Evolutionary conservation across 2,888 invertebrate species (phyloP).

Genomic region (Maniola hyperantus): DNA sequence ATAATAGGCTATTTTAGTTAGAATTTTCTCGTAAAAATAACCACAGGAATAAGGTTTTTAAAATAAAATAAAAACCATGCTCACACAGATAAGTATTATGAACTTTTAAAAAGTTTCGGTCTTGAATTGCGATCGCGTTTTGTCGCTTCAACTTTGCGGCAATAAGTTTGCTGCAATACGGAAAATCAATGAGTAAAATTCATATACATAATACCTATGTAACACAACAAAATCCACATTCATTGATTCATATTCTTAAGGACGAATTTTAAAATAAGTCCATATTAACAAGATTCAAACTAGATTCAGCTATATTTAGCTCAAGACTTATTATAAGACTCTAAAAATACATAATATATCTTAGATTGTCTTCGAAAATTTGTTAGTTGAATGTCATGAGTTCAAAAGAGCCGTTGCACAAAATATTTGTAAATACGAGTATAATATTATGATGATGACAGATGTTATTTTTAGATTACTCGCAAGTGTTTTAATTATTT

Average conservation of each 20-base stretch:
- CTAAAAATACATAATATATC: background rate
- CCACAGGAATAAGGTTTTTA: no score
- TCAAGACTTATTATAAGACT: background rate
- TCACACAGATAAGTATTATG: no score
- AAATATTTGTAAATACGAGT: background rate
- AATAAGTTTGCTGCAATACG: no score
- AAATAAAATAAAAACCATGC: no score
- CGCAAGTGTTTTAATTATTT: background rate
- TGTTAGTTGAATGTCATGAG: background rate
- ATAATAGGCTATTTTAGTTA: no score
- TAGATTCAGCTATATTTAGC: constrained; percentile 8
- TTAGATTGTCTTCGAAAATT: background rate
- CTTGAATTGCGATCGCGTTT: no score
- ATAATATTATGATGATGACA: no score
- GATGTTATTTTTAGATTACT: background rate
- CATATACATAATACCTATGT: no score
- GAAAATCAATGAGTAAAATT: no score
- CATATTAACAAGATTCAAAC: constrained; percentile 1
- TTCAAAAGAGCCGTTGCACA: constrained; percentile 1
- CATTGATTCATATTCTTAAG: background rate
- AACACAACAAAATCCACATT: background rate
- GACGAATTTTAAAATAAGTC: background rate
- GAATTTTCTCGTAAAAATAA: no score
- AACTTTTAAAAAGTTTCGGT: no score
- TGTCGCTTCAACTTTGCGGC: no score